These are phyloP conservation scores for Holocentrus rufus DNA, from an alignment of 2,797 vertebrate genomes.

Conservation along the genomic window DNA sequence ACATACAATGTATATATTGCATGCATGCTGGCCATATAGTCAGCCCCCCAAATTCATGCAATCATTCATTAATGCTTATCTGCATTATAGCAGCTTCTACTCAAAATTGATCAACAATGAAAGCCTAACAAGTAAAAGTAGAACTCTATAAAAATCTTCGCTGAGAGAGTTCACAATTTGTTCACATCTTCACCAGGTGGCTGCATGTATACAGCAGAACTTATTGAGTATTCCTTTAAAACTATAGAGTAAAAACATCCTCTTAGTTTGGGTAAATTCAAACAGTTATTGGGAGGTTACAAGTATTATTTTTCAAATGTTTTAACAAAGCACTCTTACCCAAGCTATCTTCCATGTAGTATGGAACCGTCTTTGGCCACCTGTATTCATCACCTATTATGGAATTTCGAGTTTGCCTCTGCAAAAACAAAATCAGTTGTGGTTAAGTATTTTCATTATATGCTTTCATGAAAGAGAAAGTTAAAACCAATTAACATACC, in stretches of 20 bases:
- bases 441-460: not conserved
- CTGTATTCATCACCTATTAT: slow-evolving; percentile 88
- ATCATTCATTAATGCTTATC: no score
- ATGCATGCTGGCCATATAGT: no score
- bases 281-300: not conserved
- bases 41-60: no score
- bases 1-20: no score
- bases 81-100: no score
- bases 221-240: not conserved
- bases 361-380: slow-evolving; percentile 91
- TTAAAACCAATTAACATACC: slow-evolving; percentile 74
- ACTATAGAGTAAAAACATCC: not conserved
- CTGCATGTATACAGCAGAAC: not conserved
- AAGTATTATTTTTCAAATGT: not conserved
- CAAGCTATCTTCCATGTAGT: slow-evolving; percentile 88
- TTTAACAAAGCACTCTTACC: slow-evolving; percentile 76
- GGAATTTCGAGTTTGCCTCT: slow-evolving; percentile 84
- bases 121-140: no score
- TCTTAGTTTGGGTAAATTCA: not conserved
- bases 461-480: not conserved
- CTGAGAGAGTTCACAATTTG: no score
- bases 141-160: no score
- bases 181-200: no score
- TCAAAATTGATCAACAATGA: no score
- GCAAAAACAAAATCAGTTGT: slow-evolving; percentile 8